These are phyloP conservation scores for Anthonomus grandis DNA, from an alignment of 1,140 invertebrate genomes.

Conservation along the genomic window DNA sequence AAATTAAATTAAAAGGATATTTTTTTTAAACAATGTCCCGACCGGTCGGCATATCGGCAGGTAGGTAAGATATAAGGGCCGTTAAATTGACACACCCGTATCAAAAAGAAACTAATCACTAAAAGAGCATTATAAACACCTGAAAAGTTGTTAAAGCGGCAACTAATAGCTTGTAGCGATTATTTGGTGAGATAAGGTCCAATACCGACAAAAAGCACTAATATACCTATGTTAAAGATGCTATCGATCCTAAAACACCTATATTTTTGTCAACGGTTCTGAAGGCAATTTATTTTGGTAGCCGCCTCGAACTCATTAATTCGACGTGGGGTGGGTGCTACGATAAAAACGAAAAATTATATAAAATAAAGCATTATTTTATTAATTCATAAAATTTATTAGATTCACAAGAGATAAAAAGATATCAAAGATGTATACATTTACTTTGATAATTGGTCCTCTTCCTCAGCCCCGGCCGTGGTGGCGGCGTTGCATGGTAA, in stretches of 20 bases:
- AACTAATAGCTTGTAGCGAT: constrained; percentile 18
- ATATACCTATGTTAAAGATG: constrained; percentile 21
- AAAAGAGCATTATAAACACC: background rate
- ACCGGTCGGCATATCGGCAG: no score
- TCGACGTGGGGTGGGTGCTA: no score
- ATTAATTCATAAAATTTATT: no score
- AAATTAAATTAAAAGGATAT: no score
- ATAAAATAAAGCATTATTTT: no score
- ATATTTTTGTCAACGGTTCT: constrained; percentile 19
- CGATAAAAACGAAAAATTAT: no score
- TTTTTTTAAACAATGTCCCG: no score
- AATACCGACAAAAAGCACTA: constrained; percentile 16
- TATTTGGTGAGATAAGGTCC: constrained; percentile 12
- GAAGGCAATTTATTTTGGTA: constrained; percentile 8
- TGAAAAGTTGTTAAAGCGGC: background rate
- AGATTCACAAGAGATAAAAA: no score
- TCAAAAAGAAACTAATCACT: no score
- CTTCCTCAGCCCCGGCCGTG: constrained; percentile 42
- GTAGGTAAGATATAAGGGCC: no score
- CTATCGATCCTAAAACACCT: constrained; percentile 12
- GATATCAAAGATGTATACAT: constrained; percentile 36
- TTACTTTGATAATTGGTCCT: constrained; percentile 37
- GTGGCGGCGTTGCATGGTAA: constrained; percentile 45
- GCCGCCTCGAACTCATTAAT: no score
- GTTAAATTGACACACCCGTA: no score